phyloP scores from a whole-genome alignment of 1,140 invertebrate species.

The Aphelinus certus region DNA sequence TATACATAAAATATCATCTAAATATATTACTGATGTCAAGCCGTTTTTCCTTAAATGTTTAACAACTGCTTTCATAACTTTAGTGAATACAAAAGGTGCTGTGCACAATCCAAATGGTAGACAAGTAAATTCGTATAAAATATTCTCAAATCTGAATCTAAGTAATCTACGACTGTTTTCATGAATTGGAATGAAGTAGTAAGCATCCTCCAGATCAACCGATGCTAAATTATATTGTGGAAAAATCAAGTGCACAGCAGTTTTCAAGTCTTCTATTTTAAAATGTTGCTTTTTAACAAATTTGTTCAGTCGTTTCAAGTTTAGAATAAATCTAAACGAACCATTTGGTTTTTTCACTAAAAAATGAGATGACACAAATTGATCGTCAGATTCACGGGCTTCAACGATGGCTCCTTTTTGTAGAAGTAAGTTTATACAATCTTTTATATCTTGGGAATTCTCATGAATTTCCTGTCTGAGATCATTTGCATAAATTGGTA shows the following conservation, averaged over 20 bases:
- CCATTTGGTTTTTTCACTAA: no score
- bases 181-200: no score
- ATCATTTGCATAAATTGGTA: background rate
- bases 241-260: no score
- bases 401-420: no score
- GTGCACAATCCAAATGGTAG: conserved; percentile 36
- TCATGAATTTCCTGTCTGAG: background rate
- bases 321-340: background rate
- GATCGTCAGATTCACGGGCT: no score
- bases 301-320: conserved; percentile 22
- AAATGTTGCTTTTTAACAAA: background rate
- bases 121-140: conserved; percentile 35
- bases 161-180: background rate
- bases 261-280: no score
- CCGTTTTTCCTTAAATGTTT: conserved; percentile 16
- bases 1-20: no score
- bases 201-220: no score
- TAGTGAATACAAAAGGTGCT: conserved; percentile 38
- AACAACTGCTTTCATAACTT: conserved; percentile 31
- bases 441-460: background rate
- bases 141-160: conserved; percentile 20
- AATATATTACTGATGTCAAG: background rate
- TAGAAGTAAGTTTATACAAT: no score
- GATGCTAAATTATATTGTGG: no score
- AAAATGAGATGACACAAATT: no score